Evolutionary conservation across 2,797 vertebrate genomes (phyloP), one percentile per base, ranked within the genome.

Genomic region (Tadarida brasiliensis): DNA sequence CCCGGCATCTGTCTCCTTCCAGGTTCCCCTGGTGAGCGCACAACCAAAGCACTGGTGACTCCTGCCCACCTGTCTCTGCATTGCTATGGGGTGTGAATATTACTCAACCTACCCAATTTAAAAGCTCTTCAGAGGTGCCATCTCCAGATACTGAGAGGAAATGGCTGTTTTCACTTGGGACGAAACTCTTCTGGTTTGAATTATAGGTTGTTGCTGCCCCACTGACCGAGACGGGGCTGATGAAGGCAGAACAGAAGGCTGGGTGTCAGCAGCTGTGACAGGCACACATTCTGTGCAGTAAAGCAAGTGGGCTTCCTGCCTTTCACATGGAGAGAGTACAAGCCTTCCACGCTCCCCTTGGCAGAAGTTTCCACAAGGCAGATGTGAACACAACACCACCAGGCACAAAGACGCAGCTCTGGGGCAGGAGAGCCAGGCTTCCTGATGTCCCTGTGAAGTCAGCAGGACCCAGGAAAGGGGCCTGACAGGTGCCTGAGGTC

Each of bases 181-280:
- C 3, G 68, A 44, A 85, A n/a, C 11, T 51, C 24, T 81, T 86
- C 51, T 68, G 51, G 20, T 24, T 30, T 26, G 28, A 87, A 20
- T 16, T 35, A 30, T 4, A 33, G 24, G 14, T 35, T 81, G 8
- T 39, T 1, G 0, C 19, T 57, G 11, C 2, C 22, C 6, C 22
- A 8, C 70, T 59, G 6, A 33, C 19, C n/a, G 16, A 73, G 49
- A 56, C n/a, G 1, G 19, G 44, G 15, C 33, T 11, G 11, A 15
- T 35, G 14, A 20, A 67, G 67, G 24, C 3, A 24, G 11, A 33
- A 26, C 14, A 39, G 26, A 33, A 22, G 56, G 15, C 6, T 15
- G 6, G n/a, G 14, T 16, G 39, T 47, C 15, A 77, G n/a, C 5
- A 24, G 1, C 6, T 80, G 20, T 35, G 39, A 59, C 0, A 30